phyloP scores from a whole-genome alignment of 2,888 invertebrate genomes.

The Bombylius discolor region DNA sequence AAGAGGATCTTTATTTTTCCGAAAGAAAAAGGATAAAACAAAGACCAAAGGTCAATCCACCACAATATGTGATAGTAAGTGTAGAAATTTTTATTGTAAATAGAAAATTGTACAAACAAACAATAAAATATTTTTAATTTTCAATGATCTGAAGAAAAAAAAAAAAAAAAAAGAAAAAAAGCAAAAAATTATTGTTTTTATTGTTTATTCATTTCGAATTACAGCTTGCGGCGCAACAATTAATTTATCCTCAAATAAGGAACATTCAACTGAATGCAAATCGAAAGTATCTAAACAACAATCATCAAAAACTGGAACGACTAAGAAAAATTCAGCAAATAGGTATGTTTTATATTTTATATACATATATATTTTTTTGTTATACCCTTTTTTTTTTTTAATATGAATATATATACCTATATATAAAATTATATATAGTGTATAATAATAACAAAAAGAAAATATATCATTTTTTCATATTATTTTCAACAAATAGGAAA shows the following conservation, averaged over 20 bases:
- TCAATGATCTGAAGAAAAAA: neutral
- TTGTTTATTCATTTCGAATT: slow-evolving; percentile 15
- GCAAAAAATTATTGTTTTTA: too few species aligned
- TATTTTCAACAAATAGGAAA: too few species aligned
- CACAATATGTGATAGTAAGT: slow-evolving; percentile 27
- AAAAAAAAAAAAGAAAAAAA: neutral
- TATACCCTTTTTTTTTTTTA: slow-evolving; percentile 7
- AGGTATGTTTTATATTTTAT: slow-evolving; percentile 15
- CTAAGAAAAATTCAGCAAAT: slow-evolving; percentile 21
- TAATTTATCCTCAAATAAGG: slow-evolving; percentile 78
- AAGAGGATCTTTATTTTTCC: slow-evolving; percentile 78
- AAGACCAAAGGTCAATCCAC: slow-evolving; percentile 32
- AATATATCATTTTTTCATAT: too few species aligned
- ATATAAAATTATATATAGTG: too few species aligned
- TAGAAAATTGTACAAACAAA: too few species aligned
- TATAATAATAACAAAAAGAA: too few species aligned
- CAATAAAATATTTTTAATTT: neutral
- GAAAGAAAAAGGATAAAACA: slow-evolving; percentile 67
- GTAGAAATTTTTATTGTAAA: neutral
- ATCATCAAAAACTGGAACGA: slow-evolving; percentile 18
- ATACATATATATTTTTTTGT: neutral
- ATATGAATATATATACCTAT: too few species aligned
- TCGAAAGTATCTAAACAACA: slow-evolving; percentile 21
- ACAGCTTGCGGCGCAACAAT: slow-evolving; percentile 76
- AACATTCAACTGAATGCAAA: slow-evolving; percentile 72